Evolutionary conservation across 2,113 vertebrate species (phyloP).

Genomic region (Atlantisia rogersi): DNA sequence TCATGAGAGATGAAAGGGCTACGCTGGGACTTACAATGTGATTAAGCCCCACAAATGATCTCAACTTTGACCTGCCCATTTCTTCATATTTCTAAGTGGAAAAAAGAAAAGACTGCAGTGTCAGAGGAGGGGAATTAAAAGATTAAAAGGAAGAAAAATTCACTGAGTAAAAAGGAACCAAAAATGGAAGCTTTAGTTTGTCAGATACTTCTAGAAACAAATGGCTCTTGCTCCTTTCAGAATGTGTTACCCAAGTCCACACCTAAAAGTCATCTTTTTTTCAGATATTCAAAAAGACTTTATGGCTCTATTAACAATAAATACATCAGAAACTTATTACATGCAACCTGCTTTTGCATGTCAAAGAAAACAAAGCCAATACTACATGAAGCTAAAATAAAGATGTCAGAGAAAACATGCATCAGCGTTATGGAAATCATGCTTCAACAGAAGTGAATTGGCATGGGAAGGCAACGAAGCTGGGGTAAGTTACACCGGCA

Average conservation of each 20-base stretch:
- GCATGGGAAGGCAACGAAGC: background rate
- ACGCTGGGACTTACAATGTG: constrained; percentile 27
- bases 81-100: constrained; percentile 48
- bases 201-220: background rate
- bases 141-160: constrained; percentile 42
- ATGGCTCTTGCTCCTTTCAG: background rate
- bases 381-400: background rate
- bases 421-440: background rate
- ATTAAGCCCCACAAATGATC: constrained; percentile 45
- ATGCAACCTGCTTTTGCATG: background rate
- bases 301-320: background rate
- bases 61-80: constrained; percentile 67
- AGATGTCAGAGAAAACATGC: background rate
- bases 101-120: constrained; percentile 24
- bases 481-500: background rate
- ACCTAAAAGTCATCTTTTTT: background rate
- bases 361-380: background rate
- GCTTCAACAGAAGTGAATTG: background rate
- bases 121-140: background rate
- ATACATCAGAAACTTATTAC: background rate
- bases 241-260: background rate
- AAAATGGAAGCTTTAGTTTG: constrained; percentile 9
- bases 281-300: background rate
- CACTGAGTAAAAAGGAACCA: background rate
- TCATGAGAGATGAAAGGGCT: constrained; percentile 56